Percentiles rank a stretch among this genome's conserved stretches.
phyloP scores from a whole-genome alignment of 53 echinoderm and acorn worm species.

The Apostichopus leukothele region DNA sequence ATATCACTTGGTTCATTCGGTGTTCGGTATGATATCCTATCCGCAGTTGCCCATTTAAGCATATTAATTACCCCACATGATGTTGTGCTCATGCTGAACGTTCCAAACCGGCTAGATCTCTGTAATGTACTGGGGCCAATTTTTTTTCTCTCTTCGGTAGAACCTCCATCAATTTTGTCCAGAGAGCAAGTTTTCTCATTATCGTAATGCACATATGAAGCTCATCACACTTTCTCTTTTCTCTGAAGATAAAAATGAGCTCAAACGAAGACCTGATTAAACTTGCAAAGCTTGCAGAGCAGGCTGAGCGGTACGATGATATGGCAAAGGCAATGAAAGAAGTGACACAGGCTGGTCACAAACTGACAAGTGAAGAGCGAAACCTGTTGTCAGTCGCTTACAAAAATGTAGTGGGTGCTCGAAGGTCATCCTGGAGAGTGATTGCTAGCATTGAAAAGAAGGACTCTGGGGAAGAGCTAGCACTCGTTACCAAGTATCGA shows the following conservation, averaged over 20 bases:
- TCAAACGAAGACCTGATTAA: slow-evolving; percentile 50
- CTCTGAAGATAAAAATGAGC: slow-evolving; percentile 37
- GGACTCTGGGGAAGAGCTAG: slow-evolving; percentile 61
- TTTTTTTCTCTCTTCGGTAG: neutral
- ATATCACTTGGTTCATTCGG: neutral
- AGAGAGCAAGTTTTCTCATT: neutral
- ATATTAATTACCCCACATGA: too few relatives aligned
- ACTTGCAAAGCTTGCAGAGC: slow-evolving; percentile 93
- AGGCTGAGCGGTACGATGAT: slow-evolving; percentile 99
- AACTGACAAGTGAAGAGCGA: slow-evolving; percentile 82
- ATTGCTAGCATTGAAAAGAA: slow-evolving; percentile 96
- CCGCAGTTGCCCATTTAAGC: too few relatives aligned
- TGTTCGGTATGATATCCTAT: too few relatives aligned
- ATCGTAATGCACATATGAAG: slow-evolving; percentile 14
- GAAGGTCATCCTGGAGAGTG: slow-evolving; percentile 99
- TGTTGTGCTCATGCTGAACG: too few relatives aligned
- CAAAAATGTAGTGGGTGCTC: slow-evolving; percentile 99
- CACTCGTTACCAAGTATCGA: slow-evolving; percentile 71
- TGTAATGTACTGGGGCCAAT: neutral
- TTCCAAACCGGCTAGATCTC: too few relatives aligned
- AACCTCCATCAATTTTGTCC: neutral
- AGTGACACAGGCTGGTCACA: slow-evolving; percentile 62
- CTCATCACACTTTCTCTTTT: slow-evolving; percentile 49
- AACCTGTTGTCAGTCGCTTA: slow-evolving; percentile 98
- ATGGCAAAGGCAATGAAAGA: slow-evolving; percentile 89